A percentile compares a stretch with the other conserved stretches of the same genome.
phyloP scores from a whole-genome alignment of 1,140 invertebrate genomes.

The Ceratitis capitata region DNA sequence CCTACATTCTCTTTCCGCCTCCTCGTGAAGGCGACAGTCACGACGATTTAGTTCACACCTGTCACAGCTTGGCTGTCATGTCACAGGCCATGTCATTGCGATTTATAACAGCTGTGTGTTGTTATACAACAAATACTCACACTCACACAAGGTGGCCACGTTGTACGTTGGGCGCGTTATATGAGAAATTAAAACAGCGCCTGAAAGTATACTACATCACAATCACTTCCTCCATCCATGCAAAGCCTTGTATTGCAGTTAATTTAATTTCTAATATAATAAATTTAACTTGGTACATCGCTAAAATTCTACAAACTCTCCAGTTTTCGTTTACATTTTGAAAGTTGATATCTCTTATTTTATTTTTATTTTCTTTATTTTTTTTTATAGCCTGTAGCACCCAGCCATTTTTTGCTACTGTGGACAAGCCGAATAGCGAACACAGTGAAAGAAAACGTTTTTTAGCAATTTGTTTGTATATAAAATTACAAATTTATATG shows the following conservation, averaged over 20 bases:
- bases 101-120: conserved; percentile 2
- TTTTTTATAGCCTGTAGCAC: too few species aligned
- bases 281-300: conserved; percentile 21
- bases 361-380: not conserved
- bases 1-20: too few species aligned
- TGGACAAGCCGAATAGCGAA: not conserved
- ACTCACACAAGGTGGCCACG: not conserved
- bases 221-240: not conserved
- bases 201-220: not conserved
- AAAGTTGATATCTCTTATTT: too few species aligned
- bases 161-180: not conserved
- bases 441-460: too few species aligned
- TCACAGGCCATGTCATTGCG: not conserved
- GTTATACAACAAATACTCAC: not conserved
- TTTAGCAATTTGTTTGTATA: too few species aligned
- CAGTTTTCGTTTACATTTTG: not conserved
- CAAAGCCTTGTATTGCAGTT: not conserved
- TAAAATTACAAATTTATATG: not conserved
- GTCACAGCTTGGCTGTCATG: not conserved
- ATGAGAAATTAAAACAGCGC: not conserved
- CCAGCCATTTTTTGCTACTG: too few species aligned
- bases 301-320: not conserved
- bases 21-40: too few species aligned
- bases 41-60: conserved; percentile 31
- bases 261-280: conserved; percentile 35